Conservation (phyloP, 2,113 vertebrate species). For the Xyliphius kryptos region DNA sequence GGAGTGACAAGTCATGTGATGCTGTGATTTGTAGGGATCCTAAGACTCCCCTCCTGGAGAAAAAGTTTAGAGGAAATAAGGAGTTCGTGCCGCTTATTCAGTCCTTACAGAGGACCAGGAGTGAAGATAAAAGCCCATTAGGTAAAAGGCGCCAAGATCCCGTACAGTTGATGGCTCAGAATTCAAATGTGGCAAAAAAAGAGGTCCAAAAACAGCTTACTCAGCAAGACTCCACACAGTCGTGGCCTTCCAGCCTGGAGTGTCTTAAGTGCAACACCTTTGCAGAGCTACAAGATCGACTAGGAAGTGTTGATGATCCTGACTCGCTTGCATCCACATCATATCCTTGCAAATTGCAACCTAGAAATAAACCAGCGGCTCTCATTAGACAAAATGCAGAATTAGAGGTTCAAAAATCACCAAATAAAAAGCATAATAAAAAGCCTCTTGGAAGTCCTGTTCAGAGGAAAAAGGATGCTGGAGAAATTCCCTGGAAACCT, state of each 20-base stretch:
- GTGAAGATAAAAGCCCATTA: slow-evolving; percentile 57
- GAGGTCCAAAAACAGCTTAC: slow-evolving; percentile 46
- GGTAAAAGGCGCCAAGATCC: slow-evolving; percentile 31
- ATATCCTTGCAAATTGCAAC: slow-evolving; percentile 68
- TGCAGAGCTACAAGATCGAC: slow-evolving; percentile 89
- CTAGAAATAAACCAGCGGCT: slow-evolving; percentile 50
- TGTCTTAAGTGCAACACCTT: slow-evolving; percentile 97
- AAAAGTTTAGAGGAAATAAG: slow-evolving; percentile 74
- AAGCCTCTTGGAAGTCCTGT: not conserved
- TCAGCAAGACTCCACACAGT: slow-evolving; percentile 39
- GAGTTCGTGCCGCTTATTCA: slow-evolving; percentile 94
- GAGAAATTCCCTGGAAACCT: not conserved
- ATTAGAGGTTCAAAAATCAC: slow-evolving; percentile 5
- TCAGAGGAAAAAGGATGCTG: slow-evolving; percentile 19
- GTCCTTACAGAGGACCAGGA: slow-evolving; percentile 78
- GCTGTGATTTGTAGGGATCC: slow-evolving; percentile 89
- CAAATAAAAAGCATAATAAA: slow-evolving; percentile 7
- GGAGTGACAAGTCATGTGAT: slow-evolving; percentile 92
- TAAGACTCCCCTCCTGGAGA: slow-evolving; percentile 76
- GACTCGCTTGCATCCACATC: slow-evolving; percentile 57
- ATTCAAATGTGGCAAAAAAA: slow-evolving; percentile 53
- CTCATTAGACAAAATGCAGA: not conserved
- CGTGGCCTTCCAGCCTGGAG: slow-evolving; percentile 70
- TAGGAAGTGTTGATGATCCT: slow-evolving; percentile 84
- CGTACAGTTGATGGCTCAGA: slow-evolving; percentile 54